A percentile compares a stretch with the other conserved stretches of the same genome.
These are phyloP conservation scores for Drosophila vallismaia DNA, from an alignment of 2,888 invertebrate genomes.

Conservation along the genomic window DNA sequence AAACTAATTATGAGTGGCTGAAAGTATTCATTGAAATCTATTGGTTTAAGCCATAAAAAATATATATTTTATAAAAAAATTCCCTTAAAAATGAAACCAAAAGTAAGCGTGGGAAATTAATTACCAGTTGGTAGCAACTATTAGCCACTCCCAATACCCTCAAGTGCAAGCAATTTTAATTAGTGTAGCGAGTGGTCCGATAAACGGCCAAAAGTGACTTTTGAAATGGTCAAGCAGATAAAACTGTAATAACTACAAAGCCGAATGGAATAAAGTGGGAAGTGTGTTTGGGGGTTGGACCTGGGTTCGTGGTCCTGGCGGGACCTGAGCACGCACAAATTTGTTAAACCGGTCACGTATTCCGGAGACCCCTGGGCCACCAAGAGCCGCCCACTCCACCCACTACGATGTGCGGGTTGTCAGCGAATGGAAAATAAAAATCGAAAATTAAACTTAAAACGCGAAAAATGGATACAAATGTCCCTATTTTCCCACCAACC, in stretches of 20 bases:
- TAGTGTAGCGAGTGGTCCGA: constrained; percentile 44
- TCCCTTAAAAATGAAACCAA: no score
- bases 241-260: constrained; percentile 76
- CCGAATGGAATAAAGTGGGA: constrained; percentile 45
- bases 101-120: constrained; percentile 52
- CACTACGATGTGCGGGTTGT: constrained; percentile 41
- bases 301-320: neutral
- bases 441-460: constrained; percentile 74
- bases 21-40: no score
- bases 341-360: constrained; percentile 76
- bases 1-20: neutral
- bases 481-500: constrained; percentile 15
- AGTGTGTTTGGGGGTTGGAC: constrained; percentile 7
- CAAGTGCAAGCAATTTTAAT: constrained; percentile 70
- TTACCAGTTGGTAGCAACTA: constrained; percentile 35
- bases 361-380: constrained; percentile 18
- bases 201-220: constrained; percentile 60
- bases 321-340: constrained; percentile 65
- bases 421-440: constrained; percentile 72
- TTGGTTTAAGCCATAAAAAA: no score
- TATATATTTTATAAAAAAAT: no score
- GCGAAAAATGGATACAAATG: constrained; percentile 64
- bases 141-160: constrained; percentile 48
- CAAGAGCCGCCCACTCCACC: constrained; percentile 16
- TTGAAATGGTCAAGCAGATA: constrained; percentile 68